Conservation (phyloP, 1,140 invertebrate genomes). For the Drusus annulatus region DNA sequence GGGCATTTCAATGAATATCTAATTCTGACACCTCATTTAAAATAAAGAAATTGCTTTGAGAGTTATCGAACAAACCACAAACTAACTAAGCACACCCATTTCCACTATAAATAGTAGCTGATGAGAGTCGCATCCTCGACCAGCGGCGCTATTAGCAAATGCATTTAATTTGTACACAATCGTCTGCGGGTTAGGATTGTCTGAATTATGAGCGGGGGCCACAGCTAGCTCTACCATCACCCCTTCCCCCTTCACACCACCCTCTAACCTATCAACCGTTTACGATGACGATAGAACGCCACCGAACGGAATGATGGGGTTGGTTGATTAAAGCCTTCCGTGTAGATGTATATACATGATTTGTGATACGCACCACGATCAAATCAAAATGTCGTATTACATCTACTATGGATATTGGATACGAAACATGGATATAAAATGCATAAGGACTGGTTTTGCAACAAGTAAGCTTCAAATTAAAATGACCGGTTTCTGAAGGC, state of each 20-base stretch:
- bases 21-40: too few species aligned
- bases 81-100: not conserved
- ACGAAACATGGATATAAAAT: too few species aligned
- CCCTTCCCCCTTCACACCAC: too few species aligned
- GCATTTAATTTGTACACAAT: constrained; percentile 48
- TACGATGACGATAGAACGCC: constrained; percentile 20
- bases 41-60: too few species aligned
- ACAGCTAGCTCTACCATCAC: not conserved
- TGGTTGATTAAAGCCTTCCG: constrained; percentile 40
- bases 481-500: too few species aligned
- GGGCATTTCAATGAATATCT: too few species aligned
- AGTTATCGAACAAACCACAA: not conserved
- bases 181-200: not conserved
- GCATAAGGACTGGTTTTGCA: too few species aligned
- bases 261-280: constrained; percentile 21
- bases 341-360: not conserved
- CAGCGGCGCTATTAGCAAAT: constrained; percentile 36
- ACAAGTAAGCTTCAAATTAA: too few species aligned
- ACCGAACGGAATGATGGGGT: constrained; percentile 29
- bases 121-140: not conserved
- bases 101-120: not conserved
- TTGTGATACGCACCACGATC: constrained; percentile 14
- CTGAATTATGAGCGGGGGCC: not conserved
- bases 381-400: too few species aligned
- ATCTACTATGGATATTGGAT: too few species aligned